Evolutionary conservation across 2,888 invertebrate species (phyloP), one percentile per base, ranked within the genome.

Genomic region (Chesias legatella): DNA sequence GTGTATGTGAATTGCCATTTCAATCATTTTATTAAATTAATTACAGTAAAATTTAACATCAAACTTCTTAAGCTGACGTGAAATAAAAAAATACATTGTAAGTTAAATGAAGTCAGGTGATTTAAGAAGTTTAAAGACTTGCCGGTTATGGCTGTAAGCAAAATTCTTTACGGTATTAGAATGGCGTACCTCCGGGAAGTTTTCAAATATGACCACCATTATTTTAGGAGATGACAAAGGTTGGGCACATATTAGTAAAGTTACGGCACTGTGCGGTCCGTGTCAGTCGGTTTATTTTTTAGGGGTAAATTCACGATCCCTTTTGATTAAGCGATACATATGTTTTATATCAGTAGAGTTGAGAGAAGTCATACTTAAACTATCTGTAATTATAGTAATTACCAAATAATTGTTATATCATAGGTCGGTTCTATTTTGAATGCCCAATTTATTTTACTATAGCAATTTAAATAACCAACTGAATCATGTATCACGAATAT

Each of bases 151-250:
- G 73, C 73, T 64, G 67, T 66, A 77, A 74, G 73, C 67, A 66
- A 77, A 78, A 83, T 80, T 81, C 82, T 82, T 81, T 77, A 73
- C 67, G 72, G 72, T 73, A 71, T 73, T 69, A 73, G 71, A 76
- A 76, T 70, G 71, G 72, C 68, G 68, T 67, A 75, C 76, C 75
- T 72, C 65, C 58, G 63, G 60, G 72, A 86, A 88, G 69, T 88
- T 88, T 84, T 80, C 85, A 81, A 88, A 88, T 88, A 86, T 85
- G 83, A 84, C 78, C 77, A 74, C 79, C 86, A 88, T 86, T 86
- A 88, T 85, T 85, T 85, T 73, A 80, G 59, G 66, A 76, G 82
- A 84, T 82, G 84, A 84, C 85, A 84, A 77, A 84, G 86, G 84
- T 81, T 79, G 82, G 81, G 83, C 85, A 81, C 86, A 86, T 88